Base-by-base conservation (phyloP, 2,797 vertebrate species). In the Acipenser ruthenus region DNA sequence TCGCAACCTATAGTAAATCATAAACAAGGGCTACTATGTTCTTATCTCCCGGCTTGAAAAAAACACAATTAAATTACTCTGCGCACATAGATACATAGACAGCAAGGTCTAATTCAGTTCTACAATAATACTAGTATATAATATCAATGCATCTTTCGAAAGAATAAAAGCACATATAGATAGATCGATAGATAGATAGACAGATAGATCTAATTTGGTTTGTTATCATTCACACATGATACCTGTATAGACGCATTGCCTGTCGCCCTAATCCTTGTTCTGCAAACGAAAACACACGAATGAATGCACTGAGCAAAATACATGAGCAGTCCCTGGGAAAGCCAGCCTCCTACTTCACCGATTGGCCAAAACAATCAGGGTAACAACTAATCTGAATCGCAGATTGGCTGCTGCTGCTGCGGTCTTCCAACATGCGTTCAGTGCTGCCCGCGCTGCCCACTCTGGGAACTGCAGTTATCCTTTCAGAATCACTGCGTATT, bases 21-120 rank as follows among this genome's bases (percentile, higher is more conserved):
- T 37, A 65, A 65, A 65, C 64, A 65, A 65, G 64, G 23, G 10
- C 51, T 56, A 65, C 51, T 13, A 65, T 55, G 53, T 55, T 55
- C 52, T 64, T 15, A 3, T 2, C 51, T 7, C 37, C 50, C 7
- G 23, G 37, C 10, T 48, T 10, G 23, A 37, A 56, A 23, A 13
- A 51, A 50, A 15, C 12, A 50, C 4, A 65, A 65, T 55, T 56
- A 23, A 48, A 49, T 49, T 12, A 12, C 62, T 63, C 48, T 13
- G 48, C 48, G 64, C 23, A 37, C 23, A 37, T 4, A 37, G 4
- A 37, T 37, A 37, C 23, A 37, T 18, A 18, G 23, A 37, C 23
- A 37, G 23, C 23, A 37, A 37, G 23, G 23, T 37, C 23, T 37
- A 37, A 37, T 37, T 37, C 37, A 37, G 23, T 37, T 3, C 2